Evolutionary conservation across 30 jellyfish, hydroid and myxozoan genomes (phyloP).

Genomic region (Calvadosia cruxmelitensis): DNA sequence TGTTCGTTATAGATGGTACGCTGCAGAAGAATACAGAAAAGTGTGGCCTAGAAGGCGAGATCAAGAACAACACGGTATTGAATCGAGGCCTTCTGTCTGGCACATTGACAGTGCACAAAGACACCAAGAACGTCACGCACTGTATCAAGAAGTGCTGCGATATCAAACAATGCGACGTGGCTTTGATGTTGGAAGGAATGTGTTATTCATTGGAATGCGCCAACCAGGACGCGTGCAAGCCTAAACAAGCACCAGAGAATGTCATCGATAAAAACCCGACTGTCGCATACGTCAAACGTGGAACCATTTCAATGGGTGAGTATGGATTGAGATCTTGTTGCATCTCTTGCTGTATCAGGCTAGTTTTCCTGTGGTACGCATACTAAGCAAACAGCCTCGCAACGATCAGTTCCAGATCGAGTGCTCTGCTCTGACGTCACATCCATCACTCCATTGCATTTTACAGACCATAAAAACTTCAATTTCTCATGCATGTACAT

Average conservation of each 20-base stretch:
- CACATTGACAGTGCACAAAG: slow-evolving; percentile 52
- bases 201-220: slow-evolving; percentile 98
- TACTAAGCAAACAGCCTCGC: too few relatives aligned
- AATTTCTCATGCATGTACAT: too few relatives aligned
- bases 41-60: slow-evolving; percentile 73
- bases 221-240: slow-evolving; percentile 64
- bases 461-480: too few relatives aligned
- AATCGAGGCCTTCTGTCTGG: slow-evolving; percentile 96
- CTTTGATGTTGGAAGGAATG: slow-evolving; percentile 70
- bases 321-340: too few relatives aligned
- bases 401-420: too few relatives aligned
- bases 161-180: slow-evolving; percentile 82
- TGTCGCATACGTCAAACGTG: slow-evolving; percentile 90
- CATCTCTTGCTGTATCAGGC: too few relatives aligned
- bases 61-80: slow-evolving; percentile 66
- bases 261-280: slow-evolving; percentile 58
- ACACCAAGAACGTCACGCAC: slow-evolving; percentile 19
- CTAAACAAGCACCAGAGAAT: slow-evolving; percentile 73
- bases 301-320: slow-evolving; percentile 85
- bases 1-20: slow-evolving; percentile 55
- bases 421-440: too few relatives aligned
- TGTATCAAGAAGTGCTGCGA: slow-evolving; percentile 83
- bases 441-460: too few relatives aligned
- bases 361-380: too few relatives aligned
- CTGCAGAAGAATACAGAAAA: slow-evolving; percentile 42